Conservation (phyloP, 2,888 invertebrate species). For the Dryococelus australis region DNA sequence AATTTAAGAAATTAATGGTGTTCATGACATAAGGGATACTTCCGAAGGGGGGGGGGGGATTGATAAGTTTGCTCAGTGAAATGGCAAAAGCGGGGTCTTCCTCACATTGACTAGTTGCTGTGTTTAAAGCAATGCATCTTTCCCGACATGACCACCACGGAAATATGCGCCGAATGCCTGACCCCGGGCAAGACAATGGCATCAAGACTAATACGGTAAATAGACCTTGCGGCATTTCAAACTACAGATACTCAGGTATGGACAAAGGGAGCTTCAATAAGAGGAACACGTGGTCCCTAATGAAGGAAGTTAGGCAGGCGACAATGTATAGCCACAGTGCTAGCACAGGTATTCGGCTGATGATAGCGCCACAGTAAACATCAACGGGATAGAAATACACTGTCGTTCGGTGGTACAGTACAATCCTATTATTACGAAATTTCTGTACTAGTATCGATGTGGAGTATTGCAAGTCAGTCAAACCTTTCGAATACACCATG, state of each 20-base stretch:
- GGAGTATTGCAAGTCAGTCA: constrained; percentile 35
- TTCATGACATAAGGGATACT: constrained; percentile 46
- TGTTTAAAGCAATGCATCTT: constrained; percentile 48
- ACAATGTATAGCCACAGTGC: constrained; percentile 54
- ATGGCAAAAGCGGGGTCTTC: constrained; percentile 49
- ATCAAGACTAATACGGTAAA: constrained; percentile 42
- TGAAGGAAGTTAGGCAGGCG: constrained; percentile 42
- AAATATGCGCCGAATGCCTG: constrained; percentile 55
- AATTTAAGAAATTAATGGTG: constrained; percentile 47
- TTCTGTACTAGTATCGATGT: constrained; percentile 48
- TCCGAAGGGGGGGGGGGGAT: constrained; percentile 44
- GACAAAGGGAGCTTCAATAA: constrained; percentile 55
- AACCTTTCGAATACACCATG: constrained; percentile 24
- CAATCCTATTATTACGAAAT: constrained; percentile 39
- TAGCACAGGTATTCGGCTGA: constrained; percentile 38
- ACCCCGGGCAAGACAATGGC: constrained; percentile 47
- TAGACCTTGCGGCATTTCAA: constrained; percentile 54
- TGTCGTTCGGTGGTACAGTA: constrained; percentile 47
- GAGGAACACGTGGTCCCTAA: constrained; percentile 51
- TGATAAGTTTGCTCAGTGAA: constrained; percentile 32
- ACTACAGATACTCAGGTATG: constrained; percentile 56
- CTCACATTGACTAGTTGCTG: constrained; percentile 51
- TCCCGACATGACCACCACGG: constrained; percentile 48
- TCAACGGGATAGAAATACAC: constrained; percentile 36
- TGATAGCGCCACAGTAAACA: background rate